phyloP scores from a whole-genome alignment of 1,140 invertebrate genomes.

The Wiebesia pumilae region DNA sequence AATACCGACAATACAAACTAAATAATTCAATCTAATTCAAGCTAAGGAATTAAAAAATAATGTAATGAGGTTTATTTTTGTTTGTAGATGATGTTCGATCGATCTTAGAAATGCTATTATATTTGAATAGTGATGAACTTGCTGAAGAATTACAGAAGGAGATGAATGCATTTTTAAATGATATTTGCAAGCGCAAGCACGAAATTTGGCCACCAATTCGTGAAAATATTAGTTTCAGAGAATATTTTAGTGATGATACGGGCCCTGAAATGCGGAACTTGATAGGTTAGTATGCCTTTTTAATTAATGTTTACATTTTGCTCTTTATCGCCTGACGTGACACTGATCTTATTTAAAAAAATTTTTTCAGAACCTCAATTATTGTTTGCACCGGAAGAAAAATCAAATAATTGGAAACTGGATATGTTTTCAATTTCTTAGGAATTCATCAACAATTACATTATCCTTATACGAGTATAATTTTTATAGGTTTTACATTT shows the following conservation, averaged over 20 bases:
- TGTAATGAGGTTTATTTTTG: constrained; percentile 19
- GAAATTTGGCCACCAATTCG: constrained; percentile 66
- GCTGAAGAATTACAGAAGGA: constrained; percentile 61
- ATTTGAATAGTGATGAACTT: constrained; percentile 63
- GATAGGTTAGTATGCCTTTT: constrained; percentile 58
- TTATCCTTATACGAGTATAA: not conserved
- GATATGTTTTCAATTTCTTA: constrained; percentile 58
- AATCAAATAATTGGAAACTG: constrained; percentile 57
- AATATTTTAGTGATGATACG: too few species aligned
- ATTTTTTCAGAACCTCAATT: constrained; percentile 65
- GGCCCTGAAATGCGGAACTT: not conserved
- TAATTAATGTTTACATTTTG: not conserved
- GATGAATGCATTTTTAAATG: constrained; percentile 59
- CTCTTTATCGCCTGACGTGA: not conserved
- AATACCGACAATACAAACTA: too few species aligned
- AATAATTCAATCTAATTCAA: too few species aligned
- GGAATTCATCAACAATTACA: constrained; percentile 15
- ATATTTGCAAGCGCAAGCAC: constrained; percentile 61
- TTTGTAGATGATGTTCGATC: constrained; percentile 62
- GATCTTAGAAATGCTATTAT: constrained; percentile 61
- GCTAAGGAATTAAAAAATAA: too few species aligned
- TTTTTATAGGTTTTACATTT: not conserved
- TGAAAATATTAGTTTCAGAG: not conserved
- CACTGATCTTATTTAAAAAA: not conserved
- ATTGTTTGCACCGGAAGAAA: constrained; percentile 61